These are phyloP conservation scores for Nasonia oneida DNA, from an alignment of 2,888 invertebrate species.

Conservation along the genomic window DNA sequence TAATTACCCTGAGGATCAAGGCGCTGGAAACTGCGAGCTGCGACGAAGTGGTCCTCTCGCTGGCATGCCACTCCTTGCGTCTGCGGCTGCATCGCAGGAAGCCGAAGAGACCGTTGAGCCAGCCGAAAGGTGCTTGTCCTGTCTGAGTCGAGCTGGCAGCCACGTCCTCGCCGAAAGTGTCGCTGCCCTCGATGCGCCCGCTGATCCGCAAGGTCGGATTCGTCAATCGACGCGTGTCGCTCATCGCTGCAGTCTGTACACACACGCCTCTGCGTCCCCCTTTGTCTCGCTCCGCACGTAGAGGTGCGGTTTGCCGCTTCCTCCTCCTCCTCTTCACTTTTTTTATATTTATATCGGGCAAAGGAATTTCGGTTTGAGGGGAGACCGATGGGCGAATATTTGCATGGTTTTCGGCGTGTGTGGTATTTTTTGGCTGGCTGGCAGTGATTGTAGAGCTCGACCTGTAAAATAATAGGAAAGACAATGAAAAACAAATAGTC, in stretches of 20 bases:
- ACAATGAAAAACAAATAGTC: too few species aligned
- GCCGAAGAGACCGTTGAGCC: constrained; percentile 7
- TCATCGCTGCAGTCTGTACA: not conserved
- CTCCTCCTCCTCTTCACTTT: too few species aligned
- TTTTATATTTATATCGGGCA: not conserved
- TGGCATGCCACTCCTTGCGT: constrained; percentile 35
- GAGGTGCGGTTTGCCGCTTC: not conserved
- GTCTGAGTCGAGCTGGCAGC: not conserved
- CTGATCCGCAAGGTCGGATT: constrained; percentile 34
- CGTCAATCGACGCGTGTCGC: constrained; percentile 42
- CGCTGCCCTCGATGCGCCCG: constrained; percentile 25
- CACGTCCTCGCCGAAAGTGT: constrained; percentile 17
- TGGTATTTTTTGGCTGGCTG: not conserved
- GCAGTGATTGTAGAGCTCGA: not conserved
- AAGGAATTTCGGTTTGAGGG: not conserved
- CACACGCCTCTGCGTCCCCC: not conserved
- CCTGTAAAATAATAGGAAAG: not conserved
- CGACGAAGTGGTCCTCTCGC: not conserved
- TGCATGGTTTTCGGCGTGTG: not conserved
- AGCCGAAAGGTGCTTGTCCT: not conserved
- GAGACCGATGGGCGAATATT: not conserved
- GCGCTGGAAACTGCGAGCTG: not conserved
- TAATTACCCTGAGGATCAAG: constrained; percentile 7
- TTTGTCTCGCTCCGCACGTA: not conserved
- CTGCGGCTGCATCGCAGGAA: constrained; percentile 32